Percentiles rank a stretch among this genome's conserved stretches.
These are phyloP conservation scores for Pharmacophagus antenor DNA, from an alignment of 2,888 invertebrate genomes.

Conservation along the genomic window DNA sequence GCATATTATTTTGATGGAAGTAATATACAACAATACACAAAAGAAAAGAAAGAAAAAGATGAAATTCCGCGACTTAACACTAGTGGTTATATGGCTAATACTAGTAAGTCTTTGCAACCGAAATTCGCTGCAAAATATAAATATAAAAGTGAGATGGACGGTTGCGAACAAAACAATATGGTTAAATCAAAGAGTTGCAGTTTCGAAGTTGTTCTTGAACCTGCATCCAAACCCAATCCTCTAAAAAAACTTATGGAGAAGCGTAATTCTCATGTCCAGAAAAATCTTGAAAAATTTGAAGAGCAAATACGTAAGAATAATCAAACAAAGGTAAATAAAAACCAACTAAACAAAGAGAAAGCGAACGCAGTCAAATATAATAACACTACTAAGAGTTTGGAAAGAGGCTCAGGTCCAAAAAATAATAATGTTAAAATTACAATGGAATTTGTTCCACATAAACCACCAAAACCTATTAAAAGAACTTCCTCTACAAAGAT, in stretches of 20 bases:
- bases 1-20: conserved; percentile 77
- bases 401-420: conserved; percentile 69
- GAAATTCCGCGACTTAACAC: conserved; percentile 82
- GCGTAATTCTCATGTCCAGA: conserved; percentile 73
- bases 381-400: conserved; percentile 71
- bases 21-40: conserved; percentile 63
- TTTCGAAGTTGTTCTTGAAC: conserved; percentile 76
- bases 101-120: conserved; percentile 69
- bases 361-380: conserved; percentile 64
- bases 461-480: conserved; percentile 86
- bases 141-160: conserved; percentile 70
- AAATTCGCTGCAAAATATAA: conserved; percentile 68
- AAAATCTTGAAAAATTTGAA: conserved; percentile 83
- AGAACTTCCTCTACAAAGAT: conserved; percentile 84
- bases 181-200: conserved; percentile 77
- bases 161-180: conserved; percentile 68
- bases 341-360: conserved; percentile 72
- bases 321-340: conserved; percentile 65
- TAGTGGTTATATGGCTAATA: conserved; percentile 76
- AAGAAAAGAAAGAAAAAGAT: conserved; percentile 68
- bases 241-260: conserved; percentile 73
- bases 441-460: conserved; percentile 84
- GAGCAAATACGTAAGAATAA: conserved; percentile 72
- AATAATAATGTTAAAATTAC: conserved; percentile 71
- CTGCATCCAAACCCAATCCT: conserved; percentile 73